Evolutionary conservation across 2,113 vertebrate species (phyloP), one percentile per base, ranked within the genome.

Genomic region (Oreochromis spilurus): DNA sequence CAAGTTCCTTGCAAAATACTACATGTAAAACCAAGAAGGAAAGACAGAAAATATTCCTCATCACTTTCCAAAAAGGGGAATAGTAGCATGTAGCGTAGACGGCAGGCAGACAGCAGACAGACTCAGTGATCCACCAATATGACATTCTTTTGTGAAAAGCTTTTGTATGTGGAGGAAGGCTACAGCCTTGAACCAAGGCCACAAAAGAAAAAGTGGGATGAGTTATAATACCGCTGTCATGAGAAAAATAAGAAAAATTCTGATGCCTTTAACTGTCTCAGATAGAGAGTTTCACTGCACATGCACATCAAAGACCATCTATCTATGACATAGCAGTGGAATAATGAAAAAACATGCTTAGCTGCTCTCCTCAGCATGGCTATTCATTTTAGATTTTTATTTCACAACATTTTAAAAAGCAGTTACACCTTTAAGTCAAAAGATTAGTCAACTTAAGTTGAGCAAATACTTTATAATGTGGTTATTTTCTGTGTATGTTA

Each of bases 181-280:
- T 89, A 87, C 82, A 89, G 82, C 70, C 86, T 88, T 72, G 83
- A 79, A 87, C 89, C 86, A 92, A 87, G 90, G 80, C 75, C 11
- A 75, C 79, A 70, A 85, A 87, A 77, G 77, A 82, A 82, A 81
- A 85, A 82, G 14, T 82, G 26, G 80, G 77, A 55, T 88, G 80
- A 38, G 48, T 86, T 89, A 86, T 92, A 88, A 80, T 89, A 78
- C 62, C 6, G 81, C 87, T 86, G 83, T 86, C 85, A 86, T 77
- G 78, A 83, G 54, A n/a, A 85, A 89, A 80, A 89, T 19, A 36
- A 77, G 12, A 78, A n/a, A 79, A 12, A 62, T n/a, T 81, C 55
- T 77, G 67, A 88, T 77, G 81, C 67, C 29, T 81, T 79, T 86
- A 43, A 60, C 48, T 86, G 53, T 58, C 16, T 19, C 26, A 40